A percentile compares a stretch with the other conserved stretches of the same genome.
phyloP scores from a whole-genome alignment of 2,888 invertebrate species.

The Notodonta dromedarius region DNA sequence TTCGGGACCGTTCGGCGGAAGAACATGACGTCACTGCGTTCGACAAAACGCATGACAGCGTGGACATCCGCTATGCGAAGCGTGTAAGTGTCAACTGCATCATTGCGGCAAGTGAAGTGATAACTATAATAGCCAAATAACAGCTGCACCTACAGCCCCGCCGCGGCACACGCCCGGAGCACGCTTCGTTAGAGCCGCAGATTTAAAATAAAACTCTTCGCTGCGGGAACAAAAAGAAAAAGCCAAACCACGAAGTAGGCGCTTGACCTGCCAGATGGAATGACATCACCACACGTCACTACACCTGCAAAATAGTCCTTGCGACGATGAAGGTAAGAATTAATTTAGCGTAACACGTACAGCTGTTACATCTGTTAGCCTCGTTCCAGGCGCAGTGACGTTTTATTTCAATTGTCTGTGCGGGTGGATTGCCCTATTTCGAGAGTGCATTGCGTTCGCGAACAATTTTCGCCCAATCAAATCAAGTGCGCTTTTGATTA shows the following conservation, averaged over 20 bases:
- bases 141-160: constrained; percentile 53
- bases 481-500: constrained; percentile 58
- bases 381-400: constrained; percentile 45
- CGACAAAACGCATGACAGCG: not conserved
- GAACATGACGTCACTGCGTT: not conserved
- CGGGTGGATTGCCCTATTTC: constrained; percentile 78
- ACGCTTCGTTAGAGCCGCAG: constrained; percentile 77
- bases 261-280: constrained; percentile 63
- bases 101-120: constrained; percentile 27
- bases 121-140: constrained; percentile 42
- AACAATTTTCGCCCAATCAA: constrained; percentile 68
- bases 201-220: constrained; percentile 79
- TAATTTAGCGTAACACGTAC: constrained; percentile 45
- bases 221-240: constrained; percentile 72
- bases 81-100: constrained; percentile 5
- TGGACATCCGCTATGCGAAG: not conserved
- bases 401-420: constrained; percentile 81
- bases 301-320: constrained; percentile 50
- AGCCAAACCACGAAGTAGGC: constrained; percentile 60
- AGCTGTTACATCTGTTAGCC: constrained; percentile 46
- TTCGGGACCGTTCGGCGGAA: not conserved
- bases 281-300: constrained; percentile 40
- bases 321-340: constrained; percentile 49
- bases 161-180: constrained; percentile 66
- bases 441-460: constrained; percentile 65